Evolutionary conservation across 2,888 invertebrate species (phyloP).

Genomic region (Tetropium fuscum): DNA sequence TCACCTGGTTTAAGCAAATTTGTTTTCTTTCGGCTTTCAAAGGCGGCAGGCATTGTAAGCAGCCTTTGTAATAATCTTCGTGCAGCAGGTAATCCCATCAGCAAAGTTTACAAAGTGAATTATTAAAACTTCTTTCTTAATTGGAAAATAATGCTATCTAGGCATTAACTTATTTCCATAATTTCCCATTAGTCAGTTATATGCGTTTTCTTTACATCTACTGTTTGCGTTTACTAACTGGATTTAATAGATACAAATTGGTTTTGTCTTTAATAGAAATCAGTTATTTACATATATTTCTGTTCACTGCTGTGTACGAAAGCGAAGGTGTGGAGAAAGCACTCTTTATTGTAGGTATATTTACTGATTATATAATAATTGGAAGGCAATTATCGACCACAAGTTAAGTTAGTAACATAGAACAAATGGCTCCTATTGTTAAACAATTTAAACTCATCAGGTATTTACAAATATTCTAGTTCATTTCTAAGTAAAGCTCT

Average conservation of each 20-base stretch:
- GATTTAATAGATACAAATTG: not conserved
- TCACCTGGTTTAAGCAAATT: no score
- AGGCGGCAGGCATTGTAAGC: conserved; percentile 2
- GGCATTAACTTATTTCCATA: conserved; percentile 6
- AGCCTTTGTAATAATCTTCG: conserved; percentile 1
- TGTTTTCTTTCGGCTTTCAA: conserved; percentile 14
- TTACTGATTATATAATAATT: no score
- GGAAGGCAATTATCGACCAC: no score
- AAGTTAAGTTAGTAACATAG: no score
- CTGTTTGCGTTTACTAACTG: conserved; percentile 9
- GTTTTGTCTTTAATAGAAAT: conserved; percentile 1
- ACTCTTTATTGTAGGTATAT: no score
- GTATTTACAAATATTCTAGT: no score
- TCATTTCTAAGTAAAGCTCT: no score
- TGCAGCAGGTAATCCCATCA: conserved; percentile 12
- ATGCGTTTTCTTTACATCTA: conserved; percentile 5
- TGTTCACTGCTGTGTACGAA: no score
- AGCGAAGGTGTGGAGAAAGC: no score
- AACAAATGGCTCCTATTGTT: no score
- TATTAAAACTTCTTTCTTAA: conserved; percentile 8
- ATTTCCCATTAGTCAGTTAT: not conserved
- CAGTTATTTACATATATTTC: not conserved
- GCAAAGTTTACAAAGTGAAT: conserved; percentile 6
- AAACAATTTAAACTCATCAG: no score
- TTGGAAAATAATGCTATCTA: conserved; percentile 16